Evolutionary conservation across 2,888 invertebrate species (phyloP).

Genomic region (Augiades crinisus): DNA sequence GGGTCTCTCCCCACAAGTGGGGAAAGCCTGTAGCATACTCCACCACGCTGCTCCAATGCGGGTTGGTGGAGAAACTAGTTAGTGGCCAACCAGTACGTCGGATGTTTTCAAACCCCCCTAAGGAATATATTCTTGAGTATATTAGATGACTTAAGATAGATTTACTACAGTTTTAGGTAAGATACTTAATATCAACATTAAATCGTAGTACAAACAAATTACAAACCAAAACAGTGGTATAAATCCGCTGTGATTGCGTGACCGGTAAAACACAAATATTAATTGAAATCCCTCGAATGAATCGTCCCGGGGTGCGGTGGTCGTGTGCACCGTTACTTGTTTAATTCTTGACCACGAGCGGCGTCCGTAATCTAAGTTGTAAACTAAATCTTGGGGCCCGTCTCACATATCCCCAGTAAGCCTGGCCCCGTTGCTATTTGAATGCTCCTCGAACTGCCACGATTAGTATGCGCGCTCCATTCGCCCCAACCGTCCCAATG

Average conservation of each 20-base stretch:
- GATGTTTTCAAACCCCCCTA: too few species aligned
- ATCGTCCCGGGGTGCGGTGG: constrained; percentile 50
- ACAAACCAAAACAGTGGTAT: constrained; percentile 35
- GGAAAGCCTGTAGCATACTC: too few species aligned
- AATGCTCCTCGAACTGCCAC: constrained; percentile 70
- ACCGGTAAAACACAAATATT: constrained; percentile 41
- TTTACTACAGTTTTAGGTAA: too few species aligned
- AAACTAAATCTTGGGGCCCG: constrained; percentile 76
- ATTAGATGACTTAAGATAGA: too few species aligned
- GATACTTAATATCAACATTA: too few species aligned
- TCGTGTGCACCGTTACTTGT: constrained; percentile 65
- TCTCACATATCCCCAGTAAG: constrained; percentile 78
- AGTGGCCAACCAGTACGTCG: too few species aligned
- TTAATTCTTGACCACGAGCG: constrained; percentile 76
- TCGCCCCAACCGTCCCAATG: constrained; percentile 62
- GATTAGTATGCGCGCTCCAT: constrained; percentile 79
- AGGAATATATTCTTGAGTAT: too few species aligned
- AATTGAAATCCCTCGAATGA: constrained; percentile 58
- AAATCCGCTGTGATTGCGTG: constrained; percentile 39
- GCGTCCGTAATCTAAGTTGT: constrained; percentile 74
- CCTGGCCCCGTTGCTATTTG: constrained; percentile 69
- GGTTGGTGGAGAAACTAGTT: too few species aligned
- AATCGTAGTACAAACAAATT: too few species aligned
- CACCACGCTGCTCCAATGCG: too few species aligned
- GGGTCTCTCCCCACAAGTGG: too few species aligned